Evolutionary conservation across 2,888 invertebrate genomes (phyloP), one percentile per base, ranked within the genome.

Genomic region (Euzophera pinguis): DNA sequence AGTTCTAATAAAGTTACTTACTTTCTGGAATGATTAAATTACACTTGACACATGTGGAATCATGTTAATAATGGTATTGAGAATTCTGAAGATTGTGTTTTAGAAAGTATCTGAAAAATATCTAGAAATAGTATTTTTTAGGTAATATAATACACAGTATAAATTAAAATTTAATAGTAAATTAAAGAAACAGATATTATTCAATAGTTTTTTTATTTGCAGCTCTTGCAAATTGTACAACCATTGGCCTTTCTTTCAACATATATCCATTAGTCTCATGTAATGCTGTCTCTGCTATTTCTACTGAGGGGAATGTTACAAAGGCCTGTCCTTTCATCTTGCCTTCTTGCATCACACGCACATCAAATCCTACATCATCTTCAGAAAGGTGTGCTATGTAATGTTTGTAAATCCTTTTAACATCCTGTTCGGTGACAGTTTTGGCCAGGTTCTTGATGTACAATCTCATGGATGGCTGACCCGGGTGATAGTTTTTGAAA

Each of bases 261-360:
- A 97, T 91, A 75, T 92, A 97, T 0, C 97, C 98, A 85, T 98
- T 97, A 1, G 97, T 97, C 79, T 96, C 95, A 65, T 92, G 89
- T 0, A 98, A 76, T 8, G 98, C 98, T 59, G 90, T 86, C 69
- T 94, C 92, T 0, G 97, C 96, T 66, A 92, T 84, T 45, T 90
- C 87, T 10, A 93, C 90, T 66, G 91, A 93, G 50, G 96, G 95
- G 52, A 97, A 91, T 0, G 96, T 96, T 0, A 98, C 92, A 91
- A 98, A 98, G 0, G 97, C 98, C 83, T 98, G 98, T 0, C 98
- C 98, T 81, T 98, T 98, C 98, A 98, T 98, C 70, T 97, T 92
- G 0, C 98, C 98, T 79, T 97, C 96, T 73, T 96, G 96, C 97
- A 98, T 97, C 10, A 98, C 91, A 64, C 95, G 92, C 3, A 98